A percentile compares a stretch with the other conserved stretches of the same genome.
phyloP scores from a whole-genome alignment of 2,797 vertebrate genomes.

The Diceros bicornis region DNA sequence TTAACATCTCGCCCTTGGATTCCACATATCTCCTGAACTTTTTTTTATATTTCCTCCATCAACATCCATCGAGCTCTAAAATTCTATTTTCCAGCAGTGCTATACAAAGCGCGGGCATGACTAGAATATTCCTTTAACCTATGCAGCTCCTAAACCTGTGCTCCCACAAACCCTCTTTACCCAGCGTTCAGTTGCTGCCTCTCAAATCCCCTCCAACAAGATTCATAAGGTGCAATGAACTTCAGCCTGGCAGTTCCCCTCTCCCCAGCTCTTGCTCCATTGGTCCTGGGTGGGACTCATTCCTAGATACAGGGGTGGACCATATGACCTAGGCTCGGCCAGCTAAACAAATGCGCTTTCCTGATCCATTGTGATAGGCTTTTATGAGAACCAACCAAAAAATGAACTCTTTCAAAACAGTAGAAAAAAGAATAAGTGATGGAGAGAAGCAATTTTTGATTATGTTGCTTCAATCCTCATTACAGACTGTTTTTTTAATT shows the following conservation, averaged over 20 bases:
- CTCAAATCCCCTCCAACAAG: neutral
- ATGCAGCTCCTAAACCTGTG: neutral
- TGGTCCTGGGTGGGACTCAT: neutral
- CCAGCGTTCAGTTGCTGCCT: neutral
- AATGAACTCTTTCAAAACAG: neutral
- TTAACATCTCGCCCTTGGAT: conserved; percentile 15
- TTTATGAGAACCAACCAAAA: neutral
- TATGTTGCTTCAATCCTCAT: neutral
- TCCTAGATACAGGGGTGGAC: neutral
- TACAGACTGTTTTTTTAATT: neutral
- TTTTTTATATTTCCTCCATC: neutral
- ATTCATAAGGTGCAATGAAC: neutral
- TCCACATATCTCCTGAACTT: neutral
- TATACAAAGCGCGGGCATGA: neutral
- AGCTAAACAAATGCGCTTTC: neutral
- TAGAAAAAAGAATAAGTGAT: neutral
- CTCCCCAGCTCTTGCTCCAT: neutral
- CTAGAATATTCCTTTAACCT: neutral
- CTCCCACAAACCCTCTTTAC: neutral
- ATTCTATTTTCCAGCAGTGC: neutral
- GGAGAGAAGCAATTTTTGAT: neutral
- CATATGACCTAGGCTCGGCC: neutral
- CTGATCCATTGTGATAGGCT: neutral
- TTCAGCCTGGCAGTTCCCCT: neutral
- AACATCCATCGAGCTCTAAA: neutral